Conservation (phyloP, 2,113 vertebrate species). For the Vireo altiloquus region DNA sequence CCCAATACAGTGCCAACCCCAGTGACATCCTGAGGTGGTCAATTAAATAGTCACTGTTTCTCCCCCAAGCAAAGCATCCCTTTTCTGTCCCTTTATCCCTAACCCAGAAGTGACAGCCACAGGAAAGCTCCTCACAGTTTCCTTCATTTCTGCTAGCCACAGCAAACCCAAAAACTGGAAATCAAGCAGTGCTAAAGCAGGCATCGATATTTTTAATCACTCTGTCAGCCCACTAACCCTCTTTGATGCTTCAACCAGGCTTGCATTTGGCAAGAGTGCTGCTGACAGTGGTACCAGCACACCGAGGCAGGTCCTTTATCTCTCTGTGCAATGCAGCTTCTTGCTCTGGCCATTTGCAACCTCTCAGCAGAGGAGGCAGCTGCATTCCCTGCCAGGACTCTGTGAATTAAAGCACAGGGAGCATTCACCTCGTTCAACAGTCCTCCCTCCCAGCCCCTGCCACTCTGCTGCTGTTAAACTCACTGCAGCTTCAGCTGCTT, state of each 20-base stretch:
- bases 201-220: neutral
- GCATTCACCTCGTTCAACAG: neutral
- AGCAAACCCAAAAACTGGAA: neutral
- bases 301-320: neutral
- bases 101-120: neutral
- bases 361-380: neutral
- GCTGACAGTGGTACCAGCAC: neutral
- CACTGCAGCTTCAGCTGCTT: slow-evolving; percentile 40
- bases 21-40: neutral
- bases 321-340: neutral
- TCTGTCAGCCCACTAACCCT: neutral
- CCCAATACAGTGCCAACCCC: neutral
- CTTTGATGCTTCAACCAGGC: neutral
- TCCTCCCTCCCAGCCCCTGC: neutral
- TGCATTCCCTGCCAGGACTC: neutral
- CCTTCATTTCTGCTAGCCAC: neutral
- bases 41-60: neutral
- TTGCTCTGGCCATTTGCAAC: neutral
- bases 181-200: neutral
- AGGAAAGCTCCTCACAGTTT: neutral
- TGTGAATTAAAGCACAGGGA: neutral
- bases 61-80: neutral
- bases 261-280: neutral
- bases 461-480: slow-evolving; percentile 2
- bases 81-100: neutral